These are phyloP conservation scores for Cottus gobio DNA, from an alignment of 2,113 vertebrate species.

Conservation along the genomic window DNA sequence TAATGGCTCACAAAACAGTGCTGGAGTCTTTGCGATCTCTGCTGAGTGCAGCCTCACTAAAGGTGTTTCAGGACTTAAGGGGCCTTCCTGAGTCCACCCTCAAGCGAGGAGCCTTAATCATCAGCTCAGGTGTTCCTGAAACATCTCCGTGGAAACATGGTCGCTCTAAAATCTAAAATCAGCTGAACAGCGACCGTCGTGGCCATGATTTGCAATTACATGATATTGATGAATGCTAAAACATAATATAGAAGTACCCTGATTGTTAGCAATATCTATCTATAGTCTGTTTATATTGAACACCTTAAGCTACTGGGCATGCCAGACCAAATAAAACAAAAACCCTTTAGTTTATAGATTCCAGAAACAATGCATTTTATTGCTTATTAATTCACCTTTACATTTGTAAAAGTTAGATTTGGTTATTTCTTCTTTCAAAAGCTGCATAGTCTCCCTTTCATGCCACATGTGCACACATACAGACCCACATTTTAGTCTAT, in stretches of 20 bases:
- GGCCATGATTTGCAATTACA: neutral
- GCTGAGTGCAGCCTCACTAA: neutral
- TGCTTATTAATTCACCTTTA: neutral
- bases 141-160: no score
- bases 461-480: neutral
- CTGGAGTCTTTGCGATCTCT: conserved; percentile 12
- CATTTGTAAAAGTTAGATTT: neutral
- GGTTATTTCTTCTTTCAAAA: neutral
- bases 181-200: neutral
- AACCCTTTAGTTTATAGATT: neutral
- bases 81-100: neutral
- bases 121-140: neutral
- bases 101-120: neutral
- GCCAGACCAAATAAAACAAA: neutral
- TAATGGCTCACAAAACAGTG: conserved; percentile 39
- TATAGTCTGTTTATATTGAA: neutral
- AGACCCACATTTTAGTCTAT: neutral
- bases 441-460: neutral
- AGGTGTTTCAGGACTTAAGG: neutral
- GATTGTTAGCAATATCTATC: neutral
- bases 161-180: neutral
- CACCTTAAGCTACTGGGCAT: neutral
- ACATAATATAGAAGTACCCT: neutral
- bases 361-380: neutral
- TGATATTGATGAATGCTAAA: neutral